Base-by-base conservation (phyloP, 2,888 invertebrate species). In the Thymelicus lineola region DNA sequence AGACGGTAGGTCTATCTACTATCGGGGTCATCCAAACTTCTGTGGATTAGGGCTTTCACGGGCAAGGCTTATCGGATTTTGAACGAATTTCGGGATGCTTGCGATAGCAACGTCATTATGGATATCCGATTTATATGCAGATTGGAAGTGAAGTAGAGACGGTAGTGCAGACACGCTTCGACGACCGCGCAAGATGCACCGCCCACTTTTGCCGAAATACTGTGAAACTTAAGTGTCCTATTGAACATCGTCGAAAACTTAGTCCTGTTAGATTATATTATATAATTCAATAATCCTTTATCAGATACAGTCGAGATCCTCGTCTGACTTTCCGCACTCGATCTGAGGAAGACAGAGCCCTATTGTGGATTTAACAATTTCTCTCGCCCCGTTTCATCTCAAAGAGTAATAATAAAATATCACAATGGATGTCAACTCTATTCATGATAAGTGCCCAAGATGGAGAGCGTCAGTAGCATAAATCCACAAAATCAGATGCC, bases 111-210 rank as follows among this genome's bases (percentile, higher is more conserved):
- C 88, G 88, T 91, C 90, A 93, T 93, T 92, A 93, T 91, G 89
- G 90, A 88, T 90, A 92, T 90, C 89, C 93, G 91, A 94, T 94
- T 93, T 93, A 93, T 93, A 94, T 94, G 94, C 91, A 94, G 92
- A 94, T 94, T 90, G 85, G 79, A 78, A 86, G 84, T 86, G 86
- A 86, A 90, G 87, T 84, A 84, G 80, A 78, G 77, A 78, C 77
- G 82, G 82, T 79, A 76, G 73, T 83, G 85, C 82, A 84, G 86
- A 86, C 86, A 86, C 83, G 82, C 80, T 72, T 75, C 73, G 72
- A 66, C 78, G 78, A 75, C 75, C 75, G 75, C 71, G 71, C 75
- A 77, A 78, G 78, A 76, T 75, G 72, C 74, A 74, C 69, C 42
- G 46, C 55, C 38, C 57, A 58, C 46, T 59, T 38, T 35, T 59